phyloP scores from a whole-genome alignment of 2,113 vertebrate genomes.

The Bettongia penicillata region DNA sequence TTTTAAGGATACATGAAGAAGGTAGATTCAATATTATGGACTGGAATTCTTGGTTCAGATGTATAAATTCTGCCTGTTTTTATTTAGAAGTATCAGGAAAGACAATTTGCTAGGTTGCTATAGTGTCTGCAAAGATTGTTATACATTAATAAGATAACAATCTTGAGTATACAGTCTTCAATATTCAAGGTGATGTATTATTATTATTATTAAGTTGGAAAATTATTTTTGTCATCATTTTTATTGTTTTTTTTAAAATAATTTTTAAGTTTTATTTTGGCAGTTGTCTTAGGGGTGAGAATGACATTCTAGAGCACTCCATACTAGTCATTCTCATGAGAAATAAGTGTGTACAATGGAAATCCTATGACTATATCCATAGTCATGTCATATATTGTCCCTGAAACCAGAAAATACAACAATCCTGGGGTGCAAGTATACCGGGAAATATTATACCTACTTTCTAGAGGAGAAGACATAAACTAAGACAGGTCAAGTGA shows the following conservation, averaged over 20 bases:
- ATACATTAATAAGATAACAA: neutral
- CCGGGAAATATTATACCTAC: too few species aligned
- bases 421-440: neutral
- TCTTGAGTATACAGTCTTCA: too few species aligned
- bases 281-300: neutral
- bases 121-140: neutral
- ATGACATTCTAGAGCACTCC: neutral
- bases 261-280: neutral
- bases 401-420: too few species aligned
- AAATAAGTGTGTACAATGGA: neutral
- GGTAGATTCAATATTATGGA: too few species aligned
- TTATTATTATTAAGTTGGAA: neutral
- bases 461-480: neutral
- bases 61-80: neutral
- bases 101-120: neutral
- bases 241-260: neutral
- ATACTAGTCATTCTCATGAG: neutral
- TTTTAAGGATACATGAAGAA: neutral
- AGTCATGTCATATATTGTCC: too few species aligned
- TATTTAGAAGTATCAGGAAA: neutral
- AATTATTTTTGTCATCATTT: neutral
- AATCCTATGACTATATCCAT: neutral
- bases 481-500: neutral
- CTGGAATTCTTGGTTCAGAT: neutral
- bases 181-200: neutral